Evolutionary conservation across 2,888 invertebrate species (phyloP).

Genomic region (Aricia artaxerxes): DNA sequence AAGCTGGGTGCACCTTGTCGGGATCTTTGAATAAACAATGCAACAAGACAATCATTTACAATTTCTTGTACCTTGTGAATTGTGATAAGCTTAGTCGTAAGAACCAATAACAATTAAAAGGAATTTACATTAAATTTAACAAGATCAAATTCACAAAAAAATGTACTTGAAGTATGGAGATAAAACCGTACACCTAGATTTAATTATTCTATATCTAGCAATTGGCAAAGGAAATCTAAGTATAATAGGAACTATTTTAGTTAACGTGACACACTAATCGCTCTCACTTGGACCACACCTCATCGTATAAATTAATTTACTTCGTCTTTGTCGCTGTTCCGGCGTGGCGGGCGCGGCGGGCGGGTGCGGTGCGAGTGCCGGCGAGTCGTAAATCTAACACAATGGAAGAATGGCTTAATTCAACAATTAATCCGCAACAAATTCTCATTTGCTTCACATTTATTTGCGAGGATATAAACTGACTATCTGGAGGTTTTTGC

Average conservation of each 20-base stretch:
- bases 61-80: too few species aligned
- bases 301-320: slow-evolving; percentile 44
- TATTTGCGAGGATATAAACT: not conserved
- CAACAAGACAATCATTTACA: too few species aligned
- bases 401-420: slow-evolving; percentile 34
- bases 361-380: slow-evolving; percentile 37
- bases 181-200: too few species aligned
- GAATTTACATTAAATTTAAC: too few species aligned
- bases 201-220: too few species aligned
- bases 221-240: too few species aligned
- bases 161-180: too few species aligned
- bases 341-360: slow-evolving; percentile 37
- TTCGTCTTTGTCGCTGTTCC: slow-evolving; percentile 42
- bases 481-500: not conserved
- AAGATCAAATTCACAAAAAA: too few species aligned
- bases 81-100: too few species aligned
- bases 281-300: slow-evolving; percentile 33
- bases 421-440: slow-evolving; percentile 21
- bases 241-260: not conserved
- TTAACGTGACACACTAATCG: slow-evolving; percentile 18
- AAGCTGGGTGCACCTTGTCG: too few species aligned
- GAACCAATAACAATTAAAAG: too few species aligned
- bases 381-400: slow-evolving; percentile 39
- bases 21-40: too few species aligned
- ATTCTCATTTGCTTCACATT: slow-evolving; percentile 14